Percentiles rank a stretch among this genome's conserved stretches.
Conservation (phyloP, 2,113 vertebrate genomes). For the Beaufortia kweichowensis region DNA sequence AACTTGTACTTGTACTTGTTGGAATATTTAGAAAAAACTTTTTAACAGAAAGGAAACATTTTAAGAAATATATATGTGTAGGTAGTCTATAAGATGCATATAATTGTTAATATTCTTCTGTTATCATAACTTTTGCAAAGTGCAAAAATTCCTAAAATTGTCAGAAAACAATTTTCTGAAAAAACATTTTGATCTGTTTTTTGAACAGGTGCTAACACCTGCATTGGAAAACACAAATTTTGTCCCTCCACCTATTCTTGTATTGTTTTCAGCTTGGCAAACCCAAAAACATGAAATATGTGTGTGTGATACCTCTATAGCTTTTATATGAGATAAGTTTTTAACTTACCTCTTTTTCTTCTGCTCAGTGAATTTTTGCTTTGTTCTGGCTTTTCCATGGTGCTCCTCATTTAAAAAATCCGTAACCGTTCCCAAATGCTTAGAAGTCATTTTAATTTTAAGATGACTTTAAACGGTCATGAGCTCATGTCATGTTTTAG, state of each 20-base stretch:
- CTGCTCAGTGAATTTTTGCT: slow-evolving; percentile 22
- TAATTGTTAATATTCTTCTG: neutral
- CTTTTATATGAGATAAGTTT: neutral
- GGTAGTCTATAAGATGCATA: too few species aligned
- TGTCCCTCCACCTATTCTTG: too few species aligned
- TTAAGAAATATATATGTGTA: neutral
- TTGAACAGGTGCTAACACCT: too few species aligned
- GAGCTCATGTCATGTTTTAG: slow-evolving; percentile 12
- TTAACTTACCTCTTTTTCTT: slow-evolving; percentile 47
- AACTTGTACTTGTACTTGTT: neutral
- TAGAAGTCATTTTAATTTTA: slow-evolving; percentile 24
- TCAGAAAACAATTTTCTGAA: too few species aligned
- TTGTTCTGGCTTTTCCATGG: slow-evolving; percentile 12
- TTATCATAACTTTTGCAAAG: neutral
- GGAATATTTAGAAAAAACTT: neutral
- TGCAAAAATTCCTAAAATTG: too few species aligned
- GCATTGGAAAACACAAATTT: neutral
- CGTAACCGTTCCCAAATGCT: slow-evolving; percentile 25
- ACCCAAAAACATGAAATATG: too few species aligned
- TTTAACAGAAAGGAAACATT: neutral
- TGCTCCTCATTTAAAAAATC: neutral
- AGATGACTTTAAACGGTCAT: neutral
- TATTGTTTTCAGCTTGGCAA: too few species aligned
- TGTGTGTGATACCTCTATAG: too few species aligned
- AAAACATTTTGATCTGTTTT: too few species aligned